Base-by-base conservation (phyloP, 2,888 invertebrate species). In the Caenorhabditis becei region DNA sequence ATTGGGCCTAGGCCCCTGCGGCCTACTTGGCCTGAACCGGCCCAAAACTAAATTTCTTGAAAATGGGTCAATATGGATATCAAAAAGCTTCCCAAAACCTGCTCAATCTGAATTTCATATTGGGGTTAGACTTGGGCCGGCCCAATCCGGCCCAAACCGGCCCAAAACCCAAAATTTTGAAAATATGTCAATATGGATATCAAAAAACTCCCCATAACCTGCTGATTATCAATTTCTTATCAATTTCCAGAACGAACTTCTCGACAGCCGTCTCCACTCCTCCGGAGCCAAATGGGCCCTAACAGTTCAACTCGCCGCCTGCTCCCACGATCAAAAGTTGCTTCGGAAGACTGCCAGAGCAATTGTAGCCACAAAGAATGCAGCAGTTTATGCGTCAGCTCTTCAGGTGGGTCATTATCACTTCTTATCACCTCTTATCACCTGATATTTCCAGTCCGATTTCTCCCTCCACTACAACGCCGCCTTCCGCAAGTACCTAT, bases 361-460 rank as follows among this genome's bases (percentile, higher is more conserved):
- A 11, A 86, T 90, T 26, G 84, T 90, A 1, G 69, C 70, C 16
- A 88, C 89, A 2, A 86, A 84, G 56, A 90, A 90, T 78, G 90
- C 88, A 5, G 89, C 87, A 14, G 83, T 89, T 11, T 90, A 87
- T 49, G 86, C 86, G 14, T 87, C 87, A 2, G 85, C 88, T 14
- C 82, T 89, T 14, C 86, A 88, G 80, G 89, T 90, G n/a, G n/a
- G n/a, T 11, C 4, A 47, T 10, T 16, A 5, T 5, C 18, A 18
- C 47, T n/a, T n/a, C n/a, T n/a, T n/a, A n/a, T n/a, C n/a, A n/a
- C n/a, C n/a, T n/a, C n/a, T n/a, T n/a, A n/a, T n/a, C n/a, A n/a
- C 18, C 47, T 10, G 47, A 7, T 5, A 35, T 35, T 66, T 86
- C 47, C 83, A 86, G 72, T 86, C 85, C 4, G 87, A 87, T 56